Conservation (phyloP, 2,113 vertebrate genomes). For the Atractosteus spatula region DNA sequence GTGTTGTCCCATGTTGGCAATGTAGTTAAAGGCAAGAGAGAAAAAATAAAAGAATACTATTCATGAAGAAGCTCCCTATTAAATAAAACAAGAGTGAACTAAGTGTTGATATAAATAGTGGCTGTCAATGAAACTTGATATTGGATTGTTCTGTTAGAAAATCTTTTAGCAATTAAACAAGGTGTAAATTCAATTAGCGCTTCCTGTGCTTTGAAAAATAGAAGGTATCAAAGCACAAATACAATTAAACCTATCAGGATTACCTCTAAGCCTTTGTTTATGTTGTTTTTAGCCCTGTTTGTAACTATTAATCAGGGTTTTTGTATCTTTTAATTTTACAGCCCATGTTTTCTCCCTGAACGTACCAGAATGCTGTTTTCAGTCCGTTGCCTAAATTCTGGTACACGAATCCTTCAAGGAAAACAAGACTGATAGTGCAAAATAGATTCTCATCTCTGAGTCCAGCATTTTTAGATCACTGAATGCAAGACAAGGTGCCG, state of each 20-base stretch:
- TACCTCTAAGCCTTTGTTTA: not conserved
- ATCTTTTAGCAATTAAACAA: not conserved
- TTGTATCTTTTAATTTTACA: too few species aligned
- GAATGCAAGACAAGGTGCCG: too few species aligned
- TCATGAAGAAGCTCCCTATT: too few species aligned
- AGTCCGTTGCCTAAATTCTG: too few species aligned
- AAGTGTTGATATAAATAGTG: not conserved
- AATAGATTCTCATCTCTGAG: too few species aligned
- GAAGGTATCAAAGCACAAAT: not conserved
- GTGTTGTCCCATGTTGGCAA: not conserved
- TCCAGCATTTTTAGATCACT: too few species aligned
- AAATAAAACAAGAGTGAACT: not conserved
- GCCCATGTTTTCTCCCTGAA: too few species aligned
- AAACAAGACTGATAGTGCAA: too few species aligned
- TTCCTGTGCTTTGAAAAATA: not conserved
- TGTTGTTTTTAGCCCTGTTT: too few species aligned
- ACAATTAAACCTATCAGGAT: not conserved
- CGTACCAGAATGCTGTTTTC: too few species aligned
- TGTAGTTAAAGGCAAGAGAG: not conserved
- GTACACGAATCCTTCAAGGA: too few species aligned
- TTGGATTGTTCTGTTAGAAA: conserved; percentile 1
- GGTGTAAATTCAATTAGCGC: not conserved
- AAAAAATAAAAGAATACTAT: not conserved
- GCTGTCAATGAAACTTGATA: not conserved
- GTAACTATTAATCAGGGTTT: too few species aligned